Conservation (phyloP, 2,888 invertebrate genomes). For the Athalia circularis region DNA sequence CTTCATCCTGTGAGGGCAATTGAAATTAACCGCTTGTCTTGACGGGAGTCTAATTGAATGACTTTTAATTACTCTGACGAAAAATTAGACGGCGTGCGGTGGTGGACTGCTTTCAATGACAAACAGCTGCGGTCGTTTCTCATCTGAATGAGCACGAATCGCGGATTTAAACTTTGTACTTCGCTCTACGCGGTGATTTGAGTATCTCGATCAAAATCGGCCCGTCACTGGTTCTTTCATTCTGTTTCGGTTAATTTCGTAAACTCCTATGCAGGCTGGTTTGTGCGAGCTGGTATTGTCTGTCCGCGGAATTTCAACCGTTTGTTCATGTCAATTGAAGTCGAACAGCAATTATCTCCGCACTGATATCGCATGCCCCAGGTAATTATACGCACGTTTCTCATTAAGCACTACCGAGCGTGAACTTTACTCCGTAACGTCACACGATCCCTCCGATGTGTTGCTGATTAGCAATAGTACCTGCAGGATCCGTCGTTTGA, state of each 20-base stretch:
- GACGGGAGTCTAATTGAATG: slow-evolving; percentile 15
- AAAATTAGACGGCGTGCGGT: background rate
- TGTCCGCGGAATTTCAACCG: background rate
- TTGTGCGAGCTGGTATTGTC: background rate
- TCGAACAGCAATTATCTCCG: slow-evolving; percentile 19
- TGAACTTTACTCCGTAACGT: background rate
- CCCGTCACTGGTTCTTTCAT: background rate
- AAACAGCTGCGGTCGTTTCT: background rate
- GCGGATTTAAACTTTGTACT: too few species aligned
- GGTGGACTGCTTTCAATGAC: too few species aligned
- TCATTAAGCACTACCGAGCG: slow-evolving; percentile 22
- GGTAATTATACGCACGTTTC: slow-evolving; percentile 29
- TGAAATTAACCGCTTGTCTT: slow-evolving; percentile 21
- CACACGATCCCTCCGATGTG: slow-evolving; percentile 1
- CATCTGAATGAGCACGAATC: too few species aligned
- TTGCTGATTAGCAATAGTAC: slow-evolving; percentile 1
- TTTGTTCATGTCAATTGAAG: slow-evolving; percentile 25
- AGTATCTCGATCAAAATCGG: background rate
- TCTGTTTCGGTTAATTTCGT: too few species aligned
- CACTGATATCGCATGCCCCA: slow-evolving; percentile 2
- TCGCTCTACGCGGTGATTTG: background rate
- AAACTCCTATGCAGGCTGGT: background rate
- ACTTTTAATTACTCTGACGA: slow-evolving; percentile 16
- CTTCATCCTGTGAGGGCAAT: slow-evolving; percentile 16
- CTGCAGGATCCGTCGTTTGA: slow-evolving; percentile 8